Conservation (phyloP, 2,888 invertebrate species). For the Druceiella hillmani region DNA sequence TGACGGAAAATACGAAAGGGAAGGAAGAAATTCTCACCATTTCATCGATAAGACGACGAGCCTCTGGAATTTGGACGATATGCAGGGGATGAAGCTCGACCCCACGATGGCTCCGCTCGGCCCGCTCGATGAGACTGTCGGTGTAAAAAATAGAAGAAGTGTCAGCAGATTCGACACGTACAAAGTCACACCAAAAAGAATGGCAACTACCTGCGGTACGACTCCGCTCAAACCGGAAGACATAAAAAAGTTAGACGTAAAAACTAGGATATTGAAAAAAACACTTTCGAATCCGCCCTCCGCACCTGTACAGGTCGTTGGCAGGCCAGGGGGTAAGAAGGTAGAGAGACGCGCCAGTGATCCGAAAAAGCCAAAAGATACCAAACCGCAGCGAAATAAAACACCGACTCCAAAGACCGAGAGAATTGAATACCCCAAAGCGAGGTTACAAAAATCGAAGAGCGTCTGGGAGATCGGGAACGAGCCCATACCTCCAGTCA, state of each 20-base stretch:
- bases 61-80: conserved; percentile 54
- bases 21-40: conserved; percentile 46
- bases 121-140: conserved; percentile 34
- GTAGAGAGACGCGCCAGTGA: conserved; percentile 40
- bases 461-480: conserved; percentile 52
- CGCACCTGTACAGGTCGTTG: conserved; percentile 45
- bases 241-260: conserved; percentile 48
- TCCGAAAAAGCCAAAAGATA: conserved; percentile 42
- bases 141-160: conserved; percentile 43
- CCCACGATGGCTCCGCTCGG: conserved; percentile 35
- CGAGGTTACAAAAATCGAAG: conserved; percentile 48
- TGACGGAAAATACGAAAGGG: conserved; percentile 35
- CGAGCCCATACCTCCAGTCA: conserved; percentile 33
- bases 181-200: conserved; percentile 43
- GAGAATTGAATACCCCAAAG: conserved; percentile 29
- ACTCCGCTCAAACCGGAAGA: conserved; percentile 41
- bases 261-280: conserved; percentile 51
- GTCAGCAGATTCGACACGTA: conserved; percentile 49
- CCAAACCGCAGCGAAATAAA: conserved; percentile 36
- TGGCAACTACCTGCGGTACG: conserved; percentile 32
- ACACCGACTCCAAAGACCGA: conserved; percentile 35
- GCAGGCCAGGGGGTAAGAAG: conserved; percentile 41
- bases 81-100: conserved; percentile 45
- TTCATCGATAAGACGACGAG: conserved; percentile 53
- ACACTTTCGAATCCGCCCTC: conserved; percentile 50